A percentile compares a stretch with the other conserved stretches of the same genome.
Evolutionary conservation across 1,140 invertebrate species (phyloP).

Genomic region (Wiebesia pumilae): DNA sequence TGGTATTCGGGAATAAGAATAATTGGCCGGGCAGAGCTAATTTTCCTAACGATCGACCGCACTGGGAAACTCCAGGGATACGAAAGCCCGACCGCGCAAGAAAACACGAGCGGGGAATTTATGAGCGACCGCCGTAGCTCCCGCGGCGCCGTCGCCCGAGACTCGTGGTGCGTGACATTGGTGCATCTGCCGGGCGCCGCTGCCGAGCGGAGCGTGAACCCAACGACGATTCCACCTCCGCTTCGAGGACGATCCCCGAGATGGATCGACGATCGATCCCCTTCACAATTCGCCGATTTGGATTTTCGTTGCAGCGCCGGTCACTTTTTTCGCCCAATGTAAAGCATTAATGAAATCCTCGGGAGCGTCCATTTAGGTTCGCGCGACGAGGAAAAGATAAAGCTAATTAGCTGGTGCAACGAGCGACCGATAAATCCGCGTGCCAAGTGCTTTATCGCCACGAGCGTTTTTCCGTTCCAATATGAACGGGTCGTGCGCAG

Average conservation of each 20-base stretch:
- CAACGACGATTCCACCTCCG: not conserved
- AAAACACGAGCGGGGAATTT: slow-evolving; percentile 27
- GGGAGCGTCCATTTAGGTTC: no score
- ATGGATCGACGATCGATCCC: not conserved
- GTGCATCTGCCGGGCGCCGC: slow-evolving; percentile 59
- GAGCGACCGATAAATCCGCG: not conserved
- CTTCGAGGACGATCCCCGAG: not conserved
- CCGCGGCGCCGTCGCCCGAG: slow-evolving; percentile 48
- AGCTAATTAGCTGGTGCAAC: not conserved
- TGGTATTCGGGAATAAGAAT: slow-evolving; percentile 14
- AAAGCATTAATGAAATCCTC: not conserved
- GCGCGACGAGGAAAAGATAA: not conserved
- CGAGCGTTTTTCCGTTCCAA: not conserved
- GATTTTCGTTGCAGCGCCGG: no score
- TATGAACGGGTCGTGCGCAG: not conserved
- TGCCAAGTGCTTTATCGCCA: not conserved
- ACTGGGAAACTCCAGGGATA: not conserved
- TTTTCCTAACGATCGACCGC: slow-evolving; percentile 31
- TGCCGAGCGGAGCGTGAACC: slow-evolving; percentile 6
- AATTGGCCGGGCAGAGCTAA: slow-evolving; percentile 32
- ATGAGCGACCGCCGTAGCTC: slow-evolving; percentile 44
- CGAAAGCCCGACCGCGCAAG: not conserved
- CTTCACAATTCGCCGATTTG: no score
- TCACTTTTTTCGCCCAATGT: not conserved
- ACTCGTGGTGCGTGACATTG: slow-evolving; percentile 65